Base-by-base conservation (phyloP, 2,113 vertebrate genomes). In the Gobio gobio region DNA sequence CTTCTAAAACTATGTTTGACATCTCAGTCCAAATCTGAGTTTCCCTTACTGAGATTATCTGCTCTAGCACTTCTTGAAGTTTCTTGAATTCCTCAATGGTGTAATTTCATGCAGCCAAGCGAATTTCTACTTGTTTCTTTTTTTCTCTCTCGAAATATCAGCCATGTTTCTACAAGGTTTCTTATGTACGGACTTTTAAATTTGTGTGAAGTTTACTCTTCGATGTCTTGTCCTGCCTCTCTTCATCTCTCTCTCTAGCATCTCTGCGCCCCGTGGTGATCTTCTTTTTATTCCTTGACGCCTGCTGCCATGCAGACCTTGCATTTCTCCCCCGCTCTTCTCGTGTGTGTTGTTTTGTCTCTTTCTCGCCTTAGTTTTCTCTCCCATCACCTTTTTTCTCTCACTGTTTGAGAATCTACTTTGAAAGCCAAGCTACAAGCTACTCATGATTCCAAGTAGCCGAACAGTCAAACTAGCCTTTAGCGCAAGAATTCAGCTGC, bases 211-310 rank as follows among this genome's bases (percentile, higher is more conserved):
- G 61, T 63, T 85, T 47, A 51, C 22, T 85, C 76, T 82, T 51
- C 9, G 51, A 12, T 63, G 29, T 68, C 16, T 84, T 74, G 75
- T 79, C 75, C 72, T 59, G 56, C 26, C 59, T 56, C 56, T 43
- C 74, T 16, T 58, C 29, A 43, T 58, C 59, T 36, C 80, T 36
- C 80, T 75, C 24, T 59, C 54, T 73, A 26, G 78, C 64, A 40
- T 47, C 29, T 40, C 64, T 45, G 59, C 40, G 4, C 43, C 54
- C 49, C 9, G 7, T 76, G 59, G 29, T 81, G 56, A 40, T 87
- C 51, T 73, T 83, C 78, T 85, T 75, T 73, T 78, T 56, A 22
- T 70, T 54, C 36, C 20, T 36, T 82, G 54, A 83, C n/a, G 12
- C 43, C 45, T 74, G 40, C 49, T 74, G 47, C 78, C 59, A 85